A percentile compares a stretch with the other conserved stretches of the same genome.
phyloP scores from a whole-genome alignment of 1,140 invertebrate species.

The Samia ricini region DNA sequence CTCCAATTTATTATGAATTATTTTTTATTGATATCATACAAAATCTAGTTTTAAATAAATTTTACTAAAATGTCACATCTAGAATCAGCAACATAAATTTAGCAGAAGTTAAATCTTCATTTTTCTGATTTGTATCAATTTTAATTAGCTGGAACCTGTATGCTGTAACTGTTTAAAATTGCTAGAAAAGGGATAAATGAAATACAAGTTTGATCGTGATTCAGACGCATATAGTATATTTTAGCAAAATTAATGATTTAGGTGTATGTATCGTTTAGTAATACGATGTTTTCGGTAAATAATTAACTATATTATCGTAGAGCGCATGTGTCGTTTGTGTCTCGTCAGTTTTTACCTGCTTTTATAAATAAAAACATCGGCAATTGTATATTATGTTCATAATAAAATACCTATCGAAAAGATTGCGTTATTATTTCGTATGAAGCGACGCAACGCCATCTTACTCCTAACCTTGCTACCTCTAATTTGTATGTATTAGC shows the following conservation, averaged over 20 bases:
- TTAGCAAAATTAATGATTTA: conserved; percentile 1
- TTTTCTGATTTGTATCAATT: too few species aligned
- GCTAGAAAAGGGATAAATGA: too few species aligned
- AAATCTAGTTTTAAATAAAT: too few species aligned
- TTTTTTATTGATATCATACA: too few species aligned
- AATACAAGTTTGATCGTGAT: too few species aligned
- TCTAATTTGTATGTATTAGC: too few species aligned
- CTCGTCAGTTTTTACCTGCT: conserved; percentile 70
- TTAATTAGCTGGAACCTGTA: too few species aligned
- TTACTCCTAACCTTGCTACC: not conserved
- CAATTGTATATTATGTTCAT: conserved; percentile 77
- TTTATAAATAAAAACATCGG: conserved; percentile 74
- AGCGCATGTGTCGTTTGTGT: conserved; percentile 50
- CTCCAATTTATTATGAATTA: too few species aligned
- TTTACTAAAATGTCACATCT: not conserved
- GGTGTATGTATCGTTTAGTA: not conserved
- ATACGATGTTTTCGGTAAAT: conserved; percentile 30
- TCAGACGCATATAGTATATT: not conserved
- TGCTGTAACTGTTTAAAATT: too few species aligned
- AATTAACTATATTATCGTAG: conserved; percentile 58
- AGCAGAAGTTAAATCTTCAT: too few species aligned
- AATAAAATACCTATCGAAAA: conserved; percentile 67
- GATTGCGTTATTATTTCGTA: conserved; percentile 34
- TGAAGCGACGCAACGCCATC: too few species aligned
- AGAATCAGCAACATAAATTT: not conserved